Percentiles rank a stretch among this genome's conserved stretches.
Conservation (phyloP, 2,888 invertebrate species). For the Mimachlamys varia region DNA sequence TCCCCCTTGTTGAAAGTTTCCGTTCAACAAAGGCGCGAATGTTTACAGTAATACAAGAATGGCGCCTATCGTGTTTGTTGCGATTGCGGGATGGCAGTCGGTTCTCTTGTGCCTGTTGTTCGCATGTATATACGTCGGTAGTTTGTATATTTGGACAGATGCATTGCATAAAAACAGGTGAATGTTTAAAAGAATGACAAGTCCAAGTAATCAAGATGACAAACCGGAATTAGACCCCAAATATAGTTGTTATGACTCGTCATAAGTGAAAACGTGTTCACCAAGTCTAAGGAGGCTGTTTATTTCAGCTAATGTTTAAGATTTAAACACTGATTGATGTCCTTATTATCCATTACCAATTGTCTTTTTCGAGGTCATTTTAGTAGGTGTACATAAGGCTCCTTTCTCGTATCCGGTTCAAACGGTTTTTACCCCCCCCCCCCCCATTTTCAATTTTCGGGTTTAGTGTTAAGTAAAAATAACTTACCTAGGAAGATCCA, state of each 20-base stretch:
- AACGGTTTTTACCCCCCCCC: too few relatives aligned
- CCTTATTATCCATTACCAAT: too few relatives aligned
- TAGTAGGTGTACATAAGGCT: too few relatives aligned
- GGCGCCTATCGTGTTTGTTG: conserved; percentile 68
- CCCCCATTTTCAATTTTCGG: too few relatives aligned
- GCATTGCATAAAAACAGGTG: conserved; percentile 70
- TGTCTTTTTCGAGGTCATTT: too few relatives aligned
- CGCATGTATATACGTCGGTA: conserved; percentile 91
- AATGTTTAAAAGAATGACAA: neutral
- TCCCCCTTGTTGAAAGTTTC: neutral
- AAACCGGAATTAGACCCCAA: neutral
- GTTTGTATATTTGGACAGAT: conserved; percentile 91
- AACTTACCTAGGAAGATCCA: too few relatives aligned
- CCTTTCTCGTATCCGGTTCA: too few relatives aligned
- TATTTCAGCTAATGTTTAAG: neutral
- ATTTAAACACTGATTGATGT: too few relatives aligned
- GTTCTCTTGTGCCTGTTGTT: conserved; percentile 88
- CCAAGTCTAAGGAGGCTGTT: neutral
- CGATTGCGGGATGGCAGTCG: conserved; percentile 70
- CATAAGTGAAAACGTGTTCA: conserved; percentile 8
- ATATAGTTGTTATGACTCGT: neutral
- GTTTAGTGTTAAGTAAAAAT: too few relatives aligned
- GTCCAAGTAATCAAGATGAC: neutral
- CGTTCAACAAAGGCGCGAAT: neutral
- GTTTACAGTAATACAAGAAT: conserved; percentile 49